phyloP scores from a whole-genome alignment of 2,113 vertebrate genomes.

The Dicerorhinus sumatrensis region DNA sequence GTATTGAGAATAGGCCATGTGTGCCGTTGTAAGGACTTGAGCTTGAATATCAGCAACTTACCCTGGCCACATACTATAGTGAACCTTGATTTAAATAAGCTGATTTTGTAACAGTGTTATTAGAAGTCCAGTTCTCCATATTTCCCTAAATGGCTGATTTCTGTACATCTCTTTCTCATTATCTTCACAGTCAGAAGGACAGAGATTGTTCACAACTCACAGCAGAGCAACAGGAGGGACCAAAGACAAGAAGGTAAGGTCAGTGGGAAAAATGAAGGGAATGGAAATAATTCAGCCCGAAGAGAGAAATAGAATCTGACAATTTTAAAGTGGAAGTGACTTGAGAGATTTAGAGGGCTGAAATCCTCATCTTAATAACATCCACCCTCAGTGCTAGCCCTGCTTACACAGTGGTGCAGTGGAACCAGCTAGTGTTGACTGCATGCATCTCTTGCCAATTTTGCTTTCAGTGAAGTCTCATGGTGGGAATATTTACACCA shows the following conservation, averaged over 20 bases:
- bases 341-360: neutral
- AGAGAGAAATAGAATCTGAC: neutral
- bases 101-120: neutral
- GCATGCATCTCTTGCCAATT: neutral
- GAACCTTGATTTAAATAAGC: conserved; percentile 30
- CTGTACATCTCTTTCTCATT: neutral
- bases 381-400: too few relatives aligned
- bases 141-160: neutral
- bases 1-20: conserved; percentile 41
- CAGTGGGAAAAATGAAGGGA: neutral
- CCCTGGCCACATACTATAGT: neutral
- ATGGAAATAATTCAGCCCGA: neutral
- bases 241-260: neutral
- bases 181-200: neutral
- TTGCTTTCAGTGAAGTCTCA: neutral
- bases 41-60: conserved; percentile 29
- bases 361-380: neutral
- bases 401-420: accelerated
- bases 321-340: neutral
- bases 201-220: neutral
- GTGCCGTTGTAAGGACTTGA: neutral
- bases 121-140: neutral
- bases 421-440: accelerated
- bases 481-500: neutral
- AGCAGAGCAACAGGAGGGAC: neutral